Conservation (phyloP, 2,797 vertebrate genomes). For the Hephaestus fuliginosus region DNA sequence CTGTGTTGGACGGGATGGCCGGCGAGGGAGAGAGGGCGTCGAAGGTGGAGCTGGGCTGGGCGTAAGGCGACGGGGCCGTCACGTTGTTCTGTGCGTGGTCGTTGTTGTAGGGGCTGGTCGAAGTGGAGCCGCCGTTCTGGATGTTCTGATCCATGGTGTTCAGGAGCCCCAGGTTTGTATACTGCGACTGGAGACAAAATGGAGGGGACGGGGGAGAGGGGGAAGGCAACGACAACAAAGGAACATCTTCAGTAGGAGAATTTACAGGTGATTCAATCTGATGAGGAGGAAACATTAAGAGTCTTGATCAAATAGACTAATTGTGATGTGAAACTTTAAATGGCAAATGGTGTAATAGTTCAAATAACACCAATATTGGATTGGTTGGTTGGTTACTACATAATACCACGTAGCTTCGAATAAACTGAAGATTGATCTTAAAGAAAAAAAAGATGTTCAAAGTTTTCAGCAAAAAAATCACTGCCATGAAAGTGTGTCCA, state of each 20-base stretch:
- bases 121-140: conserved; percentile 96
- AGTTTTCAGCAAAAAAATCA: not conserved
- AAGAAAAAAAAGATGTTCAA: not conserved
- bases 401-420: not conserved
- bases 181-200: conserved; percentile 86
- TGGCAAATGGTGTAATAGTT: not conserved
- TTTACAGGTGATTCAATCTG: not conserved
- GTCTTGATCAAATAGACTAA: not conserved
- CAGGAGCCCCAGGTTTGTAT: conserved; percentile 98
- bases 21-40: conserved; percentile 97
- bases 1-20: conserved; percentile 99
- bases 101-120: conserved; percentile 97
- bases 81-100: conserved; percentile 96
- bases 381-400: not conserved
- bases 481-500: not conserved
- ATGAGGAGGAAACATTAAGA: not conserved
- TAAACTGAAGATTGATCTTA: not conserved
- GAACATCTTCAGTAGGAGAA: conserved; percentile 37
- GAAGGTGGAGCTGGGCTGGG: conserved; percentile 98
- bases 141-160: conserved; percentile 99
- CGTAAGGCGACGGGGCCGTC: conserved; percentile 95
- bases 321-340: not conserved
- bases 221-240: not conserved
- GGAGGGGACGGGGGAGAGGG: not conserved
- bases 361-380: not conserved